Evolutionary conservation across 2,888 invertebrate species (phyloP), one percentile per base, ranked within the genome.

Genomic region (Nasonovia ribisnigri): DNA sequence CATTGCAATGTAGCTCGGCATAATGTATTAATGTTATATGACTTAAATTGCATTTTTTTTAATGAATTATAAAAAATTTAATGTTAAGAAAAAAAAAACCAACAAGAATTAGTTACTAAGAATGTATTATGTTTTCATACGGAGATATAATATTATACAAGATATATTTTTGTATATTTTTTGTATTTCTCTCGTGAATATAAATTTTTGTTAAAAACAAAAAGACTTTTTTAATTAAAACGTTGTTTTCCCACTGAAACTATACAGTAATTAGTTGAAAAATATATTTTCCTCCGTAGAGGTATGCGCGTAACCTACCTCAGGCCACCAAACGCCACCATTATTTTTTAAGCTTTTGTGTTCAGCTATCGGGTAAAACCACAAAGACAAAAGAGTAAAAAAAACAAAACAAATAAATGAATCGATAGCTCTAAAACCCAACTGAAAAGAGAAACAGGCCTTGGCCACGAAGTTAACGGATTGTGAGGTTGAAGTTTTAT

Each of bases 201-300:
- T 89, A 60, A 29, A 89, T 89, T 89, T 89, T 88, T 54, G 29
- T 87, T 86, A 26, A 26, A 84, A 42, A 43, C 8, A 43, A 43
- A 46, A 89, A 90, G 60, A 46, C 20, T 6, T 16, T 67, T 67
- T 90, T 67, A 90, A 67, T 90, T 67, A 67, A 90, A 90, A 90
- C 13, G 67, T 90, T 90, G 48, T 36, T 90, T 90, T 60, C 29
- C 24, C 36, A 1, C 10, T 26, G 26, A 46, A 87, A 46, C 29
- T 46, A 46, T 77, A 77, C 8, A 77, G 20, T 77, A 77, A 77
- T 77, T 77, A 77, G 36, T 77, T 36, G 36, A 77, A 77, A 77
- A 77, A 20, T 77, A 77, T 77, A 77, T 36, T 77, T 36, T 36
- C 8, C 36, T 77, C 36, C 36, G 36, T 36, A 36, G 36, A 8